Evolutionary conservation across 2,797 vertebrate species (phyloP).

Genomic region (Ctenosaura bakeri): DNA sequence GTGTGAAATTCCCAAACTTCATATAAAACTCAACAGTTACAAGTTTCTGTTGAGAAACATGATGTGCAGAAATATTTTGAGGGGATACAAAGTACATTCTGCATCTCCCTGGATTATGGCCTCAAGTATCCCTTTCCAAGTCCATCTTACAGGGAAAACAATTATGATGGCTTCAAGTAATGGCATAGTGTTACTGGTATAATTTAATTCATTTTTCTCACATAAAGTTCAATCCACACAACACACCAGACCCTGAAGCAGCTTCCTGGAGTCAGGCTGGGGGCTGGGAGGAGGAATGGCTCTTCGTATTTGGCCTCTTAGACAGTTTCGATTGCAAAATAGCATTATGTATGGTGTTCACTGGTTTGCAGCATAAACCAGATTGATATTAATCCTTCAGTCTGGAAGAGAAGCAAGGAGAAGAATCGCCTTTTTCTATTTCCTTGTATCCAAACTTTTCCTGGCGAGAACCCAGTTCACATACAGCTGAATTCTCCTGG

Average conservation of each 20-base stretch:
- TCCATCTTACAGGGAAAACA: neutral
- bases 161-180: neutral
- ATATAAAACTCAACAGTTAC: neutral
- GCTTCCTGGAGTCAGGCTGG: neutral
- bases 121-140: conserved; percentile 1
- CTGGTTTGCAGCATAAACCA: neutral
- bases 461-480: conserved; percentile 37
- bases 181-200: neutral
- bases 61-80: neutral
- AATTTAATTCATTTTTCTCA: conserved; percentile 12
- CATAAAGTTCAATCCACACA: conserved; percentile 5
- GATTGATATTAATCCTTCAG: conserved; percentile 26
- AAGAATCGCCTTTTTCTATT: conserved; percentile 50
- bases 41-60: neutral
- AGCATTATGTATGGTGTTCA: neutral
- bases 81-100: neutral
- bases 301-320: conserved; percentile 6
- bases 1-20: neutral
- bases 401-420: neutral
- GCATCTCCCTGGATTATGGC: neutral
- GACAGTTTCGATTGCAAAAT: conserved; percentile 29
- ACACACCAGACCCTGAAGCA: neutral
- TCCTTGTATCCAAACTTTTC: conserved; percentile 49
- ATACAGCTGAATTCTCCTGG: conserved; percentile 59
- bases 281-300: neutral